Base-by-base conservation (phyloP, 2,113 vertebrate species). In the Cynopterus brachyotis region DNA sequence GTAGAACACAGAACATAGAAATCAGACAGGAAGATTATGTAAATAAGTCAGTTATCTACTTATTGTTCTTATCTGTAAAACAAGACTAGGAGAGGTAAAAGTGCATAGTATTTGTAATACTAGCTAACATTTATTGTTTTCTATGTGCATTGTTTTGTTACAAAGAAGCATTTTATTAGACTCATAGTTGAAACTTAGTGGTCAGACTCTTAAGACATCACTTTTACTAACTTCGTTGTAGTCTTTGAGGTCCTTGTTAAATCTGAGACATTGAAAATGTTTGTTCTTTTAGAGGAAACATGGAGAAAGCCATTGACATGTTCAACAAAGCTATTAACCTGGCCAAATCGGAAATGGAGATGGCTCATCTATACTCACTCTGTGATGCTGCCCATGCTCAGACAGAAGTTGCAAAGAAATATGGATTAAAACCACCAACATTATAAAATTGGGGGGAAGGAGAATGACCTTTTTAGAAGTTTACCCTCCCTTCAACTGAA, bases 301-400 rank as follows among this genome's bases (percentile, higher is more conserved):
- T 99, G 98, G 99, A 99, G 98, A 99, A 99, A 99, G 99, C 99
- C 73, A 99, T 99, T 97, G 99, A 99, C 73, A 99, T 99, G 99
- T 99, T 99, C 98, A 99, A 99, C 99, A 99, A 99, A 99, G 99
- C 99, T 96, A 99, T 99, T 97, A 99, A 99, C 98, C 98, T 99
- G 95, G 99, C 99, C 97, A 99, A 99, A 98, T 99, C 99, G 0
- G 99, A 99, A 98, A 99, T 99, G 99, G 99, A 99, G 98, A 99
- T 99, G 99, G 99, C 99, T 78, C 99, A 99, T 96, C 99, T 99
- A 84, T 99, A 99, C 98, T 99, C 99, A 0, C 99, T 99, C 96
- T 99, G 99, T 86, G 99, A 99, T 89, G 99, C 99, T 96, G 99
- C 99, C 64, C 99, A 99, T 82, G 99, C 99, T 95, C 99, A 99